Base-by-base conservation (phyloP, 2,113 vertebrate species). In the Alligator sinensis region DNA sequence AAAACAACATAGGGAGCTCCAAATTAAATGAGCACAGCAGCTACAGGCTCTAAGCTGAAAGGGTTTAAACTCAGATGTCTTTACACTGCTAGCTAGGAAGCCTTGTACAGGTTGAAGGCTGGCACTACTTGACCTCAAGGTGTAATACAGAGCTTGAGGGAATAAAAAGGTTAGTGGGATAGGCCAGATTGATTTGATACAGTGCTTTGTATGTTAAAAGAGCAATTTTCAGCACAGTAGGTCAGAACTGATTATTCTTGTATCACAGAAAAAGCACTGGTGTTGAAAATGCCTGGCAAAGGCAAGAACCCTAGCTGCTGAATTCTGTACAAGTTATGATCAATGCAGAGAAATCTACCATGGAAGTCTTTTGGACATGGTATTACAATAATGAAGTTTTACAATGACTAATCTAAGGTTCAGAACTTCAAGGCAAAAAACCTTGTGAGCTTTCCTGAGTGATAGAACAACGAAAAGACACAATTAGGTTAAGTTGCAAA, bases 51-150 rank as follows among this genome's bases (percentile, higher is more conserved):
- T 70, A 12, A 63, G 16, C 72, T 88, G n/a, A 55, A 66, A 92
- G 91, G 28, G 66, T 83, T 90, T 77, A 94, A 87, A 77, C 76
- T 22, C 61, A 63, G 57, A 85, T 77, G 30, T 64, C 64, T 95
- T 92, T 90, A 88, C 86, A 82, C 58, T 77, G 61, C 74, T 90
- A 77, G 54, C 61, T 83, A 86, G 86, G 78, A 80, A 80, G 61
- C 18, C 22, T 80, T 6, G 1, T 19, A 74, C 60, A 70, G 75
- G 68, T 55, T 55, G 47, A 63, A 79, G 28, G n/a, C 76, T 11
- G 60, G 12, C n/a, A 61, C 38, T 80, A n/a, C 80, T 84, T 80
- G 85, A 92, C 76, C 90, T 88, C 66, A 47, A 84, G 76, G 80
- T 83, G 58, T 74, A 84, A 59, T 63, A 79, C n/a, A 79, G 80